Percentiles rank a stretch among this genome's conserved stretches.
phyloP scores from a whole-genome alignment of 2,797 vertebrate genomes.

The Spinus olivaceus region DNA sequence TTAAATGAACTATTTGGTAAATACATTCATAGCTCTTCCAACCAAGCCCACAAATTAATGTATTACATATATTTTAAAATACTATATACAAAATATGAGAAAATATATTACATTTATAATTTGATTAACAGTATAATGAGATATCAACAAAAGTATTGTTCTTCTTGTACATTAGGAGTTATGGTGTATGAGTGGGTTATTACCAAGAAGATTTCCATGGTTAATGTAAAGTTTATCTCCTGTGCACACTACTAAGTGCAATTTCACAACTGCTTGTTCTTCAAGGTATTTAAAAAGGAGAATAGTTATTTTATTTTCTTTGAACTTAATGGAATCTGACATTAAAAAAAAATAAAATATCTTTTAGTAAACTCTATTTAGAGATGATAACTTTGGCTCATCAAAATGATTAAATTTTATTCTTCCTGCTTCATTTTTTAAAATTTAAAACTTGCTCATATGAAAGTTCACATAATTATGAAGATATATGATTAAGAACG shows the following conservation, averaged over 20 bases:
- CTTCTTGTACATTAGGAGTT: neutral
- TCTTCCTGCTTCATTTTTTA: neutral
- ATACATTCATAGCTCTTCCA: neutral
- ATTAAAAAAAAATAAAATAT: neutral
- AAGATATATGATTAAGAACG: neutral
- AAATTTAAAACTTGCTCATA: neutral
- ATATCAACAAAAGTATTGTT: neutral
- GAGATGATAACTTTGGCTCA: neutral
- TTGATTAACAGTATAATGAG: neutral
- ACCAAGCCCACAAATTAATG: neutral
- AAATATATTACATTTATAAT: neutral
- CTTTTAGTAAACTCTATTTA: neutral
- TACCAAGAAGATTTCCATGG: neutral
- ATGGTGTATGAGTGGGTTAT: neutral
- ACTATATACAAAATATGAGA: neutral
- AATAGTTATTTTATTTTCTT: neutral
- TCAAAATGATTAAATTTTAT: neutral
- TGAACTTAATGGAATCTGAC: neutral
- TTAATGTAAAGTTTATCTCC: neutral
- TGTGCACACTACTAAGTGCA: neutral
- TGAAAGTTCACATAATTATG: neutral
- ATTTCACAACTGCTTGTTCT: neutral
- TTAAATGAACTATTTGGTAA: neutral
- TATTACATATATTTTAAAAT: neutral
- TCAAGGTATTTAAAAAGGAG: neutral